Percentiles rank a stretch among this genome's conserved stretches.
Evolutionary conservation across 2,797 vertebrate genomes (phyloP).

Genomic region (Scolopax rusticola): DNA sequence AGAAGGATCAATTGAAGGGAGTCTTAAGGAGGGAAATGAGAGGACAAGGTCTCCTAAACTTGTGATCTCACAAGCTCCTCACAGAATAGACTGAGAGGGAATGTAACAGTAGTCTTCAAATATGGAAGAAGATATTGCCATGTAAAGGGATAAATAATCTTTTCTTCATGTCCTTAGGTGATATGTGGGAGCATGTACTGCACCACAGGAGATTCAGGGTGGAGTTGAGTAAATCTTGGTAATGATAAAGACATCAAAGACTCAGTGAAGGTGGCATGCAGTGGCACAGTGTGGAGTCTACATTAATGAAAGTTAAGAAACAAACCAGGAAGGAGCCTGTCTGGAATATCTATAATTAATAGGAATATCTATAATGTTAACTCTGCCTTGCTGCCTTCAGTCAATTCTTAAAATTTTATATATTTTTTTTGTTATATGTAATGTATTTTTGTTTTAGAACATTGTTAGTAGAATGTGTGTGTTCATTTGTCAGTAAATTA

Average conservation of each 20-base stretch:
- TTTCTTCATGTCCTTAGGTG: not conserved
- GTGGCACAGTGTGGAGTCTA: not conserved
- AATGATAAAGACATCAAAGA: not conserved
- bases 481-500: not conserved
- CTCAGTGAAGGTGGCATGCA: not conserved
- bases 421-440: not conserved
- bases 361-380: not conserved
- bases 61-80: not conserved
- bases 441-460: not conserved
- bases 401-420: not conserved
- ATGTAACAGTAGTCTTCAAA: not conserved
- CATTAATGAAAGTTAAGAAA: not conserved
- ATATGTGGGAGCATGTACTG: not conserved
- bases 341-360: not conserved
- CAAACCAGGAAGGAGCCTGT: not conserved
- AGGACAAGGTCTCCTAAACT: not conserved
- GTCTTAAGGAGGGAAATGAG: not conserved
- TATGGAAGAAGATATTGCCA: not conserved
- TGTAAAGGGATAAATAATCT: not conserved
- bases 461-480: not conserved
- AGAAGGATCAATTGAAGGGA: not conserved
- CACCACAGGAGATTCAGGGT: not conserved
- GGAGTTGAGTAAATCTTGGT: not conserved
- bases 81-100: not conserved
- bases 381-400: not conserved